A percentile compares a stretch with the other conserved stretches of the same genome.
Conservation (phyloP, 2,797 vertebrate species). For the Austrolebias charrua region DNA sequence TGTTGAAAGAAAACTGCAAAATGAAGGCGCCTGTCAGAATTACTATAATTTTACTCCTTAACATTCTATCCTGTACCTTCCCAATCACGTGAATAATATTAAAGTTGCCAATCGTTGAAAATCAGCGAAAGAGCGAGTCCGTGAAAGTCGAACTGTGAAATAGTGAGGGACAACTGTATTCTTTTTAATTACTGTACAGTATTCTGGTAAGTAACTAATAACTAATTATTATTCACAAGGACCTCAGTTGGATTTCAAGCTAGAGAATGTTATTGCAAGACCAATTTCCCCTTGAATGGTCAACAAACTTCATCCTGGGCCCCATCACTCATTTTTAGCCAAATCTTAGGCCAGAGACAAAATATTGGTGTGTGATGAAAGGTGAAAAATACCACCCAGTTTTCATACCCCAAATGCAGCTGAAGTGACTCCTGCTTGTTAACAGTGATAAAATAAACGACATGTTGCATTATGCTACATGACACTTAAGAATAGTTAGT, state of each 20-base stretch:
- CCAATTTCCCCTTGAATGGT: conserved; percentile 24
- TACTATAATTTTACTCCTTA: too few species aligned
- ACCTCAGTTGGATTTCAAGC: not conserved
- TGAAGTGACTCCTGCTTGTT: conserved; percentile 52
- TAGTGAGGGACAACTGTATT: too few species aligned
- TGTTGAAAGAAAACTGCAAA: too few species aligned
- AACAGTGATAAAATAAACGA: conserved; percentile 49
- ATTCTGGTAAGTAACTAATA: not conserved
- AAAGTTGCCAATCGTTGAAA: too few species aligned
- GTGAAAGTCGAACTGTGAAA: too few species aligned
- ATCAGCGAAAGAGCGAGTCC: too few species aligned
- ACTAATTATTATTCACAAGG: conserved; percentile 1
- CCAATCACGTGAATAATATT: too few species aligned
- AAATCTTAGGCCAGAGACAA: conserved; percentile 45
- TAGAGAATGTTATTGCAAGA: not conserved
- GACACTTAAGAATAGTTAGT: conserved; percentile 22
- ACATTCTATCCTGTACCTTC: too few species aligned
- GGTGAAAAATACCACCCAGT: conserved; percentile 56
- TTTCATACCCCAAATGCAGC: conserved; percentile 36
- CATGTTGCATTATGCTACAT: conserved; percentile 30
- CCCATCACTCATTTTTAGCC: conserved; percentile 42
- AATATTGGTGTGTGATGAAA: conserved; percentile 68
- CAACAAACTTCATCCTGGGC: conserved; percentile 42
- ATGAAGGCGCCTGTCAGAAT: too few species aligned
- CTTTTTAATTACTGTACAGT: too few species aligned